Conservation (phyloP, 2,888 invertebrate species). For the Ellobium chinense region DNA sequence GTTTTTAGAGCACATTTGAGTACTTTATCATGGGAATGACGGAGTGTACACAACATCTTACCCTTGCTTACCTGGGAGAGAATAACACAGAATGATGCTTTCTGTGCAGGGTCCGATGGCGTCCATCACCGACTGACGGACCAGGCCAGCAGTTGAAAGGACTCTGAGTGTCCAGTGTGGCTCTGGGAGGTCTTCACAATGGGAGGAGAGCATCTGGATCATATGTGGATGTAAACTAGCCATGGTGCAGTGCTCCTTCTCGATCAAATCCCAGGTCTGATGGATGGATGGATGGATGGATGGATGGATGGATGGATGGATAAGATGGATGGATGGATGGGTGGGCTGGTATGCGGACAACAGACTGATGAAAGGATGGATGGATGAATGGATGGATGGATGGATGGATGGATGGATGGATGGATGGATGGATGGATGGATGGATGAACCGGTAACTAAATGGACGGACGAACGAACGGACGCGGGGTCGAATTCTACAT, state of each 20-base stretch:
- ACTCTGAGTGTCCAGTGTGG: slow-evolving; percentile 33
- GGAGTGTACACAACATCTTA: too few species aligned
- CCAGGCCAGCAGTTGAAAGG: slow-evolving; percentile 27
- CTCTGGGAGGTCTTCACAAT: slow-evolving; percentile 37
- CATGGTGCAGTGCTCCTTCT: slow-evolving; percentile 33
- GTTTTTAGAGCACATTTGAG: too few species aligned
- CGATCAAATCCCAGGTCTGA: slow-evolving; percentile 40
- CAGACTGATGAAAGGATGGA: neutral
- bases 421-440: neutral
- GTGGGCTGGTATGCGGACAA: neutral
- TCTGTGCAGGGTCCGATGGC: slow-evolving; percentile 27
- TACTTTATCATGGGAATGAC: too few species aligned
- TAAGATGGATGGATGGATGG: neutral
- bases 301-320: neutral
- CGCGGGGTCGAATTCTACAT: neutral
- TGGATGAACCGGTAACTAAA: neutral
- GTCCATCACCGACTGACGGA: slow-evolving; percentile 34
- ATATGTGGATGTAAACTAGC: slow-evolving; percentile 38
- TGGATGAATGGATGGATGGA: neutral
- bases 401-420: neutral
- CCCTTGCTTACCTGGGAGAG: slow-evolving; percentile 28
- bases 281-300: neutral
- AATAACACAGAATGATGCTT: slow-evolving; percentile 27
- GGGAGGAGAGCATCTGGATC: slow-evolving; percentile 42
- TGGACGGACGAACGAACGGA: neutral